Conservation (phyloP, 2,113 vertebrate species). For the Passer montanus region DNA sequence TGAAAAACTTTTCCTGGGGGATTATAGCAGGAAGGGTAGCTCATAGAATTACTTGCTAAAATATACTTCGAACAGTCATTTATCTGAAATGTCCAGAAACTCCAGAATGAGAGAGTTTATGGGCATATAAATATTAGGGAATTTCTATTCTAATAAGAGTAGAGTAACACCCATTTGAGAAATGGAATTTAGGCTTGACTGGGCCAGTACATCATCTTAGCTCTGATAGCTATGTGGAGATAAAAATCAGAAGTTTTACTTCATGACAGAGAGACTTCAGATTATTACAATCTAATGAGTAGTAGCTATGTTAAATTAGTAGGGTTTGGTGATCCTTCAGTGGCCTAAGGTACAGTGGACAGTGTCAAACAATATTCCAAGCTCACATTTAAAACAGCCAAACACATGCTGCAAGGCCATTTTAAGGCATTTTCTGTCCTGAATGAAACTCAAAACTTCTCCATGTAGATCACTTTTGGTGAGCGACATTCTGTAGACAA, state of each 20-base stretch:
- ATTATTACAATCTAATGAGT: background rate
- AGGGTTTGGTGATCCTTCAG: background rate
- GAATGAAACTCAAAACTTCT: background rate
- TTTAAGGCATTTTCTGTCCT: background rate
- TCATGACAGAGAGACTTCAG: background rate
- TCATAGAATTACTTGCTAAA: background rate
- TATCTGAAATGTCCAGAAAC: background rate
- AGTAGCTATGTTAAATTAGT: background rate
- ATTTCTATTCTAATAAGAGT: background rate
- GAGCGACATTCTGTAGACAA: background rate
- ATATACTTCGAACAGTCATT: background rate
- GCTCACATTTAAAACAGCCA: background rate
- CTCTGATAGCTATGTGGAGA: background rate
- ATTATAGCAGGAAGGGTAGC: background rate
- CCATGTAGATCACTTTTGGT: background rate
- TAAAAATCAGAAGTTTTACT: background rate
- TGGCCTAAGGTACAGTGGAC: background rate
- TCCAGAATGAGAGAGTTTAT: background rate
- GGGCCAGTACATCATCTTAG: background rate
- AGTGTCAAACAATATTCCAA: background rate
- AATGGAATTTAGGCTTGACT: background rate
- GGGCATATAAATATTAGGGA: background rate
- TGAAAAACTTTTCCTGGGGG: background rate
- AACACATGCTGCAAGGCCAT: background rate
- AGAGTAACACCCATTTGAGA: background rate